phyloP scores from a whole-genome alignment of 2,113 vertebrate species.

The Ceyx cyanopectus region DNA sequence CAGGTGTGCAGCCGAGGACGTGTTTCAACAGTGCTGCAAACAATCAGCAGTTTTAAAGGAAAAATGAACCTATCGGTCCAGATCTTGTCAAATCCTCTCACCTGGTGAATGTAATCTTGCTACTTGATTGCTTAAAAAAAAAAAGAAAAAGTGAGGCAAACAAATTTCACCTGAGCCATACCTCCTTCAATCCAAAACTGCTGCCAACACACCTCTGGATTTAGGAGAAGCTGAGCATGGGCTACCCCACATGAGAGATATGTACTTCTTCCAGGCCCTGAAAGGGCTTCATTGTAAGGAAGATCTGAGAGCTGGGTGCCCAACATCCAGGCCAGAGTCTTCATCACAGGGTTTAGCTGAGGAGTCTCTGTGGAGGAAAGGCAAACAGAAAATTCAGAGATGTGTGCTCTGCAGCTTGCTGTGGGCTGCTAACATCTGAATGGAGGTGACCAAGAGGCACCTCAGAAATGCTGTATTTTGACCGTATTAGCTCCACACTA shows the following conservation, averaged over 20 bases:
- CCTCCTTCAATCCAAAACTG: background rate
- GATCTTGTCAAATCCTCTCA: background rate
- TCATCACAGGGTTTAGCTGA: conserved; percentile 72
- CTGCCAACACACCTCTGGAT: background rate
- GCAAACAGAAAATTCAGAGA: background rate
- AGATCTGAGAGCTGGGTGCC: conserved; percentile 84
- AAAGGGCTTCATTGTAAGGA: conserved; percentile 79
- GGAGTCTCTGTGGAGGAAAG: conserved; percentile 53
- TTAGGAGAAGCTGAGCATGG: conserved; percentile 84
- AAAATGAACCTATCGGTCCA: background rate
- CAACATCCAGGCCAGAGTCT: conserved; percentile 84
- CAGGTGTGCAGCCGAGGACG: background rate
- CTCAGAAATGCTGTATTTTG: too few species aligned
- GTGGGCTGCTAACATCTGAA: background rate
- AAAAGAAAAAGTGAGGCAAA: background rate
- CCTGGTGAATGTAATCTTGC: background rate
- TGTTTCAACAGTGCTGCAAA: background rate
- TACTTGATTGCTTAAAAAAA: background rate
- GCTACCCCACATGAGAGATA: conserved; percentile 83
- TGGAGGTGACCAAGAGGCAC: background rate
- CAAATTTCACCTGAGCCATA: background rate
- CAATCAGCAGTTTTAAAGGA: background rate
- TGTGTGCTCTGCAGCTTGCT: background rate
- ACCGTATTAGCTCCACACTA: too few species aligned
- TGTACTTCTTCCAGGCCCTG: conserved; percentile 78